These are phyloP conservation scores for Eclectus roratus DNA, from an alignment of 2,113 vertebrate species.

Conservation along the genomic window DNA sequence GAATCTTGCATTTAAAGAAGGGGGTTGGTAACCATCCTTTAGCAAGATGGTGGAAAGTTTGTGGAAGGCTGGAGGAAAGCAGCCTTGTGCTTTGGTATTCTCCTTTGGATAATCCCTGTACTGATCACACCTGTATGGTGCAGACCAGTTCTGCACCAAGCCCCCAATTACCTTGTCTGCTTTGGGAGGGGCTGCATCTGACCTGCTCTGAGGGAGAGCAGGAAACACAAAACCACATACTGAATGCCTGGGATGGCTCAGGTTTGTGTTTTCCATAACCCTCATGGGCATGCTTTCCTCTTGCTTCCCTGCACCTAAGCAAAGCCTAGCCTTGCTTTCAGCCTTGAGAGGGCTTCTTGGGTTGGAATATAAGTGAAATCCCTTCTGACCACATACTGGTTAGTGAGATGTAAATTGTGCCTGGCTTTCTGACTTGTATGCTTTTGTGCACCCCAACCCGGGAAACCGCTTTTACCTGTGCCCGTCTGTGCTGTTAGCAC, in stretches of 20 bases:
- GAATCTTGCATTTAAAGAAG: background rate
- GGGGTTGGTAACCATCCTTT: background rate
- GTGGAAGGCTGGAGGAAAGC: background rate
- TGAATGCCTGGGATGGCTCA: background rate
- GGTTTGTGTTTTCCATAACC: background rate
- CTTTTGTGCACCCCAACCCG: background rate
- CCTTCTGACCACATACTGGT: background rate
- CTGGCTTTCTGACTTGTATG: background rate
- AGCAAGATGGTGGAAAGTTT: background rate
- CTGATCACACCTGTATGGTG: accelerated
- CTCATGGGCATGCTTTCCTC: background rate
- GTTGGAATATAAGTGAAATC: background rate
- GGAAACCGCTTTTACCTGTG: background rate
- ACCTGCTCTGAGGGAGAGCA: background rate
- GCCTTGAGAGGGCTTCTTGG: background rate
- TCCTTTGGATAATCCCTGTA: background rate
- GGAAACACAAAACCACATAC: accelerated
- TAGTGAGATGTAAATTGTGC: background rate
- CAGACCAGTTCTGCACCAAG: background rate
- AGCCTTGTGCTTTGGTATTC: background rate
- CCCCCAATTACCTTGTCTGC: accelerated
- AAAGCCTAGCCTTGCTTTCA: background rate
- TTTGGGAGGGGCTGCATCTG: background rate
- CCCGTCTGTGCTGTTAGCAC: background rate
- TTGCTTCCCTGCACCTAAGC: background rate